phyloP scores from a whole-genome alignment of 2,888 invertebrate genomes.

The Hofmannophila pseudospretella region DNA sequence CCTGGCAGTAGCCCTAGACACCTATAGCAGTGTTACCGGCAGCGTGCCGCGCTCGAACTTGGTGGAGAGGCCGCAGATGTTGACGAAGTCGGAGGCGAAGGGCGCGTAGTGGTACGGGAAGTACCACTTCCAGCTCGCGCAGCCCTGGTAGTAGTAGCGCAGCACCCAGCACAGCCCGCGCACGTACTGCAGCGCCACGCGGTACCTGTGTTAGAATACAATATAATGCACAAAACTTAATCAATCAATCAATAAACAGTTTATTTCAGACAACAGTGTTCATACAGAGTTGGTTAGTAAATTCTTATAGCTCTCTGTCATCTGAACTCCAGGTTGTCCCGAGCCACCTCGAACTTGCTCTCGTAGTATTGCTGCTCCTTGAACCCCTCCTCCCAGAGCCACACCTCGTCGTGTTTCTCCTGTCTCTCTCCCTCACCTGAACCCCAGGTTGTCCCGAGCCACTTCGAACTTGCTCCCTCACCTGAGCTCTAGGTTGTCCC shows the following conservation, averaged over 20 bases:
- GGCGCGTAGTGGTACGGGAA: conserved; percentile 99
- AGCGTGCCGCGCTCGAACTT: conserved; percentile 92
- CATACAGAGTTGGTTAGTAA: too few species aligned
- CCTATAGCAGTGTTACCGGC: too few species aligned
- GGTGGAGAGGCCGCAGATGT: conserved; percentile 90
- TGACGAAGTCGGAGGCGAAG: conserved; percentile 98
- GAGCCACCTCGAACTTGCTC: conserved; percentile 91
- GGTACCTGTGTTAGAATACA: conserved; percentile 70
- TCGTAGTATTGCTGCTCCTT: conserved; percentile 98
- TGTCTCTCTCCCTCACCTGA: too few species aligned
- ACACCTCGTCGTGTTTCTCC: conserved; percentile 94
- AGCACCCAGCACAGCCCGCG: conserved; percentile 98
- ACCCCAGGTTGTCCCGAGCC: conserved; percentile 82
- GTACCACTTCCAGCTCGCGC: conserved; percentile 99
- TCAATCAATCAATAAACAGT: too few species aligned
- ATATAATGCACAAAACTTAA: not conserved
- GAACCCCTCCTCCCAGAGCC: conserved; percentile 97
- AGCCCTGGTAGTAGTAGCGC: conserved; percentile 99
- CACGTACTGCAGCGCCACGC: conserved; percentile 96
- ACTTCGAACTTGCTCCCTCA: conserved; percentile 92
- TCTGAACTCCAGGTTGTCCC: conserved; percentile 90
- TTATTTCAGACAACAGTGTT: too few species aligned
- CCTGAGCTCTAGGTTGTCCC: conserved; percentile 90
- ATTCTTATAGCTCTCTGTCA: too few species aligned
- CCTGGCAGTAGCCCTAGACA: conserved; percentile 99